Base-by-base conservation (phyloP, 2,797 vertebrate species). In the Selene dorsalis region DNA sequence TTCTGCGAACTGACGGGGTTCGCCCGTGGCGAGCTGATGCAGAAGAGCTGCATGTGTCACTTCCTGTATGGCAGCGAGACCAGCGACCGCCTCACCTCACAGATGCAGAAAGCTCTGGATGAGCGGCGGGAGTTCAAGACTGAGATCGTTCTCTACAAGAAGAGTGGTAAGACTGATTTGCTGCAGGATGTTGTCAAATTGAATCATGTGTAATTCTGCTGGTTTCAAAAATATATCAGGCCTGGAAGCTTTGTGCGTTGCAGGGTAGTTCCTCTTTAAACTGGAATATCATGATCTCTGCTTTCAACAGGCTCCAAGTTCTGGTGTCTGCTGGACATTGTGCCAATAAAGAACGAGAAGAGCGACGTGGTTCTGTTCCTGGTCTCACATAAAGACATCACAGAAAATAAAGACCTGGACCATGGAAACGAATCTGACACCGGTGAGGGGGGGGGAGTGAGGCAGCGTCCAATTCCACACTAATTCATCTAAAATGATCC, bases 311-410 rank as follows among this genome's bases (percentile, higher is more conserved):
- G 95, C 48, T 93, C 84, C 55, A 91, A 93, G 87, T 96, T 96
- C 89, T 96, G 95, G 95, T 96, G 95, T 87, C 91, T 96, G 78
- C 84, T 96, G 85, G 95, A 95, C 83, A 95, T 95, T 0, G 95
- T 95, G 52, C 95, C 95, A 52, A 95, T 95, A 78, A 96, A 96
- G 87, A 96, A 96, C 41, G 95, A 96, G 89, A 96, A 96, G 85
- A 93, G 95, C 1, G 95, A 96, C 73, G 95, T 96, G 82, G 95
- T 96, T 58, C 92, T 96, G 50, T 96, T 96, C 85, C 91, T 96
- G 82, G 95, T 95, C 65, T 96, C 95, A 1, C 95, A 96, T 55
- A 96, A 96, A 82, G 95, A 96, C 85, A 96, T 96, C 83, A 95
- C 95, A 5, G 93, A 94, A 73, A 96, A 94, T 61, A 96, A 95